phyloP scores from a whole-genome alignment of 2,113 vertebrate species.

The Lophotis ruficrista region DNA sequence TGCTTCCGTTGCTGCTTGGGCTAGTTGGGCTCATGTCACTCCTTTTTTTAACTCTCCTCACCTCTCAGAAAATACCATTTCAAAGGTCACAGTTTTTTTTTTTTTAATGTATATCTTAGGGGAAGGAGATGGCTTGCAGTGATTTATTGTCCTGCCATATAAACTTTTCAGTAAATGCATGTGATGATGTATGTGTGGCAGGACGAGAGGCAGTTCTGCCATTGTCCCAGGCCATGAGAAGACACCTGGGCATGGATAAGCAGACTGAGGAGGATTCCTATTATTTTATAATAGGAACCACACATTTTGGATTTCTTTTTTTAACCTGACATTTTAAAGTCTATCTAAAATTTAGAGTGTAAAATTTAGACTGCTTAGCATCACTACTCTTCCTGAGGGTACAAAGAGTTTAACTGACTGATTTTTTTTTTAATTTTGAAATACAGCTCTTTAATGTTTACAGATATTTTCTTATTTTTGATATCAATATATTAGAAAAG shows the following conservation, averaged over 20 bases:
- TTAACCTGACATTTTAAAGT: background rate
- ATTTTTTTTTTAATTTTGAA: background rate
- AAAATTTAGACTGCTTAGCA: background rate
- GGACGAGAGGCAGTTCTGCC: background rate
- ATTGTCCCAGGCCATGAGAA: background rate
- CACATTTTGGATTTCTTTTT: background rate
- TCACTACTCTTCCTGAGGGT: background rate
- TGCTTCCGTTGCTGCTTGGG: background rate
- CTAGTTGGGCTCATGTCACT: background rate
- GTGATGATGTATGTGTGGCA: fast-evolving
- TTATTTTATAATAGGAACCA: background rate
- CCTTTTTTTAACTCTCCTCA: background rate
- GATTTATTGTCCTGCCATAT: background rate
- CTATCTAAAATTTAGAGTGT: background rate
- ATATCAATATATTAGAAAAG: background rate
- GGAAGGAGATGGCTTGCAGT: background rate
- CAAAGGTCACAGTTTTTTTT: background rate
- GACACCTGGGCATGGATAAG: background rate
- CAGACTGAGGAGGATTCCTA: background rate
- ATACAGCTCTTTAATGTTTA: background rate
- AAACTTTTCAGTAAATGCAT: background rate
- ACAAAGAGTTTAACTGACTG: background rate
- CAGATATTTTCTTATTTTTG: background rate
- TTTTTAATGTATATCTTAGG: background rate
- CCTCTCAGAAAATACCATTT: background rate